Conservation (phyloP, 2,113 vertebrate genomes). For the Plecotus auritus region DNA sequence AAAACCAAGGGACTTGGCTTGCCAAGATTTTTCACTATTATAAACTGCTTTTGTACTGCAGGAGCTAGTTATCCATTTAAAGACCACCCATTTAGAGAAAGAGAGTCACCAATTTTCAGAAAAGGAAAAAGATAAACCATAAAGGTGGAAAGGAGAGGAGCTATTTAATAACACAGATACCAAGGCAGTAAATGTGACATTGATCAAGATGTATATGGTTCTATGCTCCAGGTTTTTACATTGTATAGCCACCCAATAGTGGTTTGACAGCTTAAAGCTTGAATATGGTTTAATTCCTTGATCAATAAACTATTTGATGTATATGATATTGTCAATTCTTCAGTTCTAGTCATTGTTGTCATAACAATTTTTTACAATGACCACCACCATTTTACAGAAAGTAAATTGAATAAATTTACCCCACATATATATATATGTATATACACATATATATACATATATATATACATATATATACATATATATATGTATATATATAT, state of each 20-base stretch:
- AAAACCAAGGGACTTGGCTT: not conserved
- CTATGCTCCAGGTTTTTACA: not conserved
- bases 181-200: not conserved
- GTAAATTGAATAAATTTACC: not conserved
- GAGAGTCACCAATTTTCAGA: not conserved
- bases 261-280: not conserved
- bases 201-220: not conserved
- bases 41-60: not conserved
- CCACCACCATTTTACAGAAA: not conserved
- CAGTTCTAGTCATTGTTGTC: not conserved
- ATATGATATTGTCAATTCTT: not conserved
- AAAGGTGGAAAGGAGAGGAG: not conserved
- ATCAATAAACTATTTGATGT: not conserved
- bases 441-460: too few relatives aligned
- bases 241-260: not conserved
- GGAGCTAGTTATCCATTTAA: not conserved
- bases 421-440: not conserved
- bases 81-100: not conserved
- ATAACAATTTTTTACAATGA: slow-evolving; percentile 16
- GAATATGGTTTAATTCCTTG: not conserved
- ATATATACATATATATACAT: too few relatives aligned
- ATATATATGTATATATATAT: not conserved
- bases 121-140: not conserved
- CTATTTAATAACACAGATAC: not conserved
- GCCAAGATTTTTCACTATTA: not conserved